Evolutionary conservation across 2,113 vertebrate genomes (phyloP).

Genomic region (Pseudorhombus dupliciocellatus): DNA sequence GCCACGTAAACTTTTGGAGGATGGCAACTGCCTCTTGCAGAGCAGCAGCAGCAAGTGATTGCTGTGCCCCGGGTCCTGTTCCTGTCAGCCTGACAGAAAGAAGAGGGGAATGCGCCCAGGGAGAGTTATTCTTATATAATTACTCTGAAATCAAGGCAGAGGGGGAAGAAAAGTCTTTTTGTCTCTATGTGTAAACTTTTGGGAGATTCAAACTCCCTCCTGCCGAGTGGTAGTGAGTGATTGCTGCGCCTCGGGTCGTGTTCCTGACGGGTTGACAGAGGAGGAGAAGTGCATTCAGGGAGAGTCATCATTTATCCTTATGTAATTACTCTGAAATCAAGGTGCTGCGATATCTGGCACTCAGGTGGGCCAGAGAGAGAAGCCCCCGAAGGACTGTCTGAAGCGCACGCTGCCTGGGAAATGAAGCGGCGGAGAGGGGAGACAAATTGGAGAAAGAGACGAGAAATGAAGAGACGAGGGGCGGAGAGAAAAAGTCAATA

Average conservation of each 20-base stretch:
- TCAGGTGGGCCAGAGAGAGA: conserved; percentile 53
- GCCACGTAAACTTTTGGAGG: conserved; percentile 33
- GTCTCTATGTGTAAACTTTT: conserved; percentile 55
- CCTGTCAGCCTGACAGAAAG: conserved; percentile 38
- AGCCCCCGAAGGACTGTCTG: conserved; percentile 57
- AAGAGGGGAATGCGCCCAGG: conserved; percentile 27
- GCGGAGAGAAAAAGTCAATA: conserved; percentile 32
- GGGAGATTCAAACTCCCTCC: conserved; percentile 41
- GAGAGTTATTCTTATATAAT: conserved; percentile 63
- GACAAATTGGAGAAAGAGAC: conserved; percentile 31
- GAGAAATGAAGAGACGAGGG: conserved; percentile 43
- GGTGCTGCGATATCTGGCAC: conserved; percentile 64
- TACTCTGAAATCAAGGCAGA: conserved; percentile 51
- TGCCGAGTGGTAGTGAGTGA: conserved; percentile 59
- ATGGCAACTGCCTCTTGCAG: conserved; percentile 34
- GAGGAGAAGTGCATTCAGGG: conserved; percentile 52
- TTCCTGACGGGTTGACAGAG: conserved; percentile 58
- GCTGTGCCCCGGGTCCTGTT: conserved; percentile 46
- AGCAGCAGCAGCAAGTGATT: conserved; percentile 39
- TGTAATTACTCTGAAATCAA: conserved; percentile 76
- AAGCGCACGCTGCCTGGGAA: conserved; percentile 45
- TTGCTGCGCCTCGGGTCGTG: conserved; percentile 61
- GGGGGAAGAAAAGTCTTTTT: conserved; percentile 22
- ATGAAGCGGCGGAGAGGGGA: conserved; percentile 29
- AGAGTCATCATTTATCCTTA: conserved; percentile 73